Percentiles rank a stretch among this genome's conserved stretches.
phyloP scores from a whole-genome alignment of 2,113 vertebrate genomes.

The Pseudopipra pipra region DNA sequence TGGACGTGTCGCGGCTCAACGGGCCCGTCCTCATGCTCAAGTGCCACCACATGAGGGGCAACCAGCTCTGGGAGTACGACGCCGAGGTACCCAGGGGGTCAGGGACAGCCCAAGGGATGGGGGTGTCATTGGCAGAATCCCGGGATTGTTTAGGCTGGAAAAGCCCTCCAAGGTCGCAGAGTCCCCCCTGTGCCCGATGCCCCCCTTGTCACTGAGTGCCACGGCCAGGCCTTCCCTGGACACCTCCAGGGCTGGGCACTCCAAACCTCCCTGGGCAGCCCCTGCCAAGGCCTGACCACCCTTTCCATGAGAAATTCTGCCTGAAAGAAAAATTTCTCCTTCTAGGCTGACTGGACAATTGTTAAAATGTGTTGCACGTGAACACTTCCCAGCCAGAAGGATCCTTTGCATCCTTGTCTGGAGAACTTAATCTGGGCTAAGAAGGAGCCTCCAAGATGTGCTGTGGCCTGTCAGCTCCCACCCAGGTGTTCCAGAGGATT shows the following conservation, averaged over 20 bases:
- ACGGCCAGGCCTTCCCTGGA: background rate
- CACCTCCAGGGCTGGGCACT: too few species aligned
- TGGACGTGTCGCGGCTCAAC: slow-evolving; percentile 94
- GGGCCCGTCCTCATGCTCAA: slow-evolving; percentile 96
- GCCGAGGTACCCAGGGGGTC: slow-evolving; percentile 81
- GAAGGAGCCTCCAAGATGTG: background rate
- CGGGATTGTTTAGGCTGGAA: rapidly evolving
- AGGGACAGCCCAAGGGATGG: background rate
- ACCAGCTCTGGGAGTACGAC: slow-evolving; percentile 98
- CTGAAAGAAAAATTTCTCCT: too few species aligned
- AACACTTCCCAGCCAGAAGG: background rate
- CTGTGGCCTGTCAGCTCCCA: background rate
- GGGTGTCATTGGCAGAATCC: background rate
- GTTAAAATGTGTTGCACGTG: background rate
- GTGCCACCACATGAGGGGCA: slow-evolving; percentile 98
- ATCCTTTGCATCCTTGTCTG: background rate
- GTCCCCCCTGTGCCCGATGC: rapidly evolving
- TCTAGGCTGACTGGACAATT: background rate
- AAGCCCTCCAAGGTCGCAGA: background rate
- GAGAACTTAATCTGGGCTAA: background rate
- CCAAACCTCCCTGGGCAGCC: too few species aligned
- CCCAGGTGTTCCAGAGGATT: background rate
- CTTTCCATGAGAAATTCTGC: too few species aligned
- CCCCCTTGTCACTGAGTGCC: background rate
- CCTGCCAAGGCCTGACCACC: too few species aligned